Base-by-base conservation (phyloP, 1,140 invertebrate species). In the Drosophila ananassae region DNA sequence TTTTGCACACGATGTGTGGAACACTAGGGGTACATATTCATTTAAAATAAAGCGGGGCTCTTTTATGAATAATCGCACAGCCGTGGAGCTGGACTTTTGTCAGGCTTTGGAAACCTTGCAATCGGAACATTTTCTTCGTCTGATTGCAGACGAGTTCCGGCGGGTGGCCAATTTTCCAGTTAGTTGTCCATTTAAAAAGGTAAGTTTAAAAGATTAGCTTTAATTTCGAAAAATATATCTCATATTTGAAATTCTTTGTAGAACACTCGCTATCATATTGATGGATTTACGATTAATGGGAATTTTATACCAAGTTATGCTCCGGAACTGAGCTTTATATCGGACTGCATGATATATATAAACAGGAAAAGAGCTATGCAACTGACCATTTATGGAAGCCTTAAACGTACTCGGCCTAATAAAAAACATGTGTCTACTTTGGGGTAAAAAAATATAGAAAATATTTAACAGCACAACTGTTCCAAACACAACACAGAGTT, bases 101-200 rank as follows among this genome's bases (percentile, higher is more conserved):
- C 3, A 46, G 12, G 59, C 59, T 1, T 17, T 79, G 10, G 39
- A 52, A 7, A 25, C 32, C 3, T 4, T 50, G 25, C 53, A 69
- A 3, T 41, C 13, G 9, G 17, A 78, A 2, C 28, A n/a, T 21
- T 17, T 74, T n/a, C 34, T 69, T 17, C 50, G 56, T 9, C 44
- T 64, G 39, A 25, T 79, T 28, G 30, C 47, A 34, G 13, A 25
- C 1, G 71, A 51, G 22, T 3, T 79, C 2, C 62, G 76, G 0
- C 41, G 41, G 12, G 25, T 54, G 1, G 25, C 53, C 1, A 79
- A 78, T 21, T 74, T 74, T 50, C 75, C 75, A 1, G 10, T 61
- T 0, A 39, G 60, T 2, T 79, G 69, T n/a, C 73, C 73, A 5
- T 77, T 79, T 5, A 51, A 62, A 50, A 79, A 46, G 48, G 73